phyloP scores from a whole-genome alignment of 2,797 vertebrate species.

The Anas acuta region DNA sequence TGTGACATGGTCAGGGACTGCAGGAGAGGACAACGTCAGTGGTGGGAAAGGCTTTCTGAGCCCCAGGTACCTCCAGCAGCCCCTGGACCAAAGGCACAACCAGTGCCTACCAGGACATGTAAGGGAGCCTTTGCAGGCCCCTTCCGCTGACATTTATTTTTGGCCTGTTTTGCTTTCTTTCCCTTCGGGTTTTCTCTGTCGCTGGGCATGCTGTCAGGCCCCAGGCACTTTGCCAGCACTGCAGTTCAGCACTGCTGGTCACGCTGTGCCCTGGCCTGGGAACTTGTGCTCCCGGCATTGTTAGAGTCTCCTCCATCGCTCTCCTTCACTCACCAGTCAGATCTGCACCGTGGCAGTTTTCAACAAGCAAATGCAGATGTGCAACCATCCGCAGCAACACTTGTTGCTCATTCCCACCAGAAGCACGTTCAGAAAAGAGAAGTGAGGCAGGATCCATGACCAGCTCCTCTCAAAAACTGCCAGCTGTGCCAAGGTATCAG shows the following conservation, averaged over 20 bases:
- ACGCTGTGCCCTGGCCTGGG: neutral
- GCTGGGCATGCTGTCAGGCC: neutral
- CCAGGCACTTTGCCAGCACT: neutral
- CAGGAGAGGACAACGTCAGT: neutral
- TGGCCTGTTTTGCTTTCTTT: conserved; percentile 1
- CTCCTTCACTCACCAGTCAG: neutral
- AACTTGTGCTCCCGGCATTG: neutral
- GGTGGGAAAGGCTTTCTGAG: neutral
- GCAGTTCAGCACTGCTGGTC: conserved; percentile 5
- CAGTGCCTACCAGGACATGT: neutral
- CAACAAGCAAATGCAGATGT: neutral
- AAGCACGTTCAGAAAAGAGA: neutral
- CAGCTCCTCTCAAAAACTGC: neutral
- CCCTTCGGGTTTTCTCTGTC: neutral
- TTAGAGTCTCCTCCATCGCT: neutral
- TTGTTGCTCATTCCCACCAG: neutral
- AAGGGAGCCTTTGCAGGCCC: neutral
- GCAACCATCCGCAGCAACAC: accelerated
- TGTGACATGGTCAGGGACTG: neutral
- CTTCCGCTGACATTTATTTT: neutral
- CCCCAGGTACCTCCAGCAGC: neutral
- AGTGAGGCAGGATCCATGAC: neutral
- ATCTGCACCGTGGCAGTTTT: neutral
- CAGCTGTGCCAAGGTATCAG: neutral
- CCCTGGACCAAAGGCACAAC: neutral